These are phyloP conservation scores for Cordilura impudica DNA, from an alignment of 2,888 invertebrate genomes.

Conservation along the genomic window DNA sequence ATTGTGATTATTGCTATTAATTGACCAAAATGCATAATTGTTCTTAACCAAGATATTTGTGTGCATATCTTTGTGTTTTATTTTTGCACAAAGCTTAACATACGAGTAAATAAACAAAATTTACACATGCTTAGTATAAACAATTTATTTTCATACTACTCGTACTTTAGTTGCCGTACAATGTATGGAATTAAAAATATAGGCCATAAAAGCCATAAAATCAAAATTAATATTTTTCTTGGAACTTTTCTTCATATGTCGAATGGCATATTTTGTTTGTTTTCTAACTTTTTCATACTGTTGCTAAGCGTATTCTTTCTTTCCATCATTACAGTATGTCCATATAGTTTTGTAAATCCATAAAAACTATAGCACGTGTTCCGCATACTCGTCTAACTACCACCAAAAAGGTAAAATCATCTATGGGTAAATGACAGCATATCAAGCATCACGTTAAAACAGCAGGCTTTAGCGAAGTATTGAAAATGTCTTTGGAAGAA, in stretches of 20 bases:
- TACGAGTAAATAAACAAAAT: neutral
- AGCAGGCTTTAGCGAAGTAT: conserved; percentile 44
- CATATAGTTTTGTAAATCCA: conserved; percentile 23
- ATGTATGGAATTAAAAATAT: neutral
- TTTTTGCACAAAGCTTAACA: neutral
- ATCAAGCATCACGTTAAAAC: conserved; percentile 56
- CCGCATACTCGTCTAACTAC: conserved; percentile 36
- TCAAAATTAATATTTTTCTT: neutral
- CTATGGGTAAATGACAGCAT: conserved; percentile 49
- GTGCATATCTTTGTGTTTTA: neutral
- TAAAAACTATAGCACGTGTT: conserved; percentile 55
- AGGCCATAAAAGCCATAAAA: neutral
- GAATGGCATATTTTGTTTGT: neutral
- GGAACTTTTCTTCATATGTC: neutral
- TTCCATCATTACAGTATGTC: neutral
- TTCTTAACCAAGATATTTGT: conserved; percentile 8
- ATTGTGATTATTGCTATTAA: conserved; percentile 32
- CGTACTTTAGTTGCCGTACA: neutral
- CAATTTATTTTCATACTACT: neutral
- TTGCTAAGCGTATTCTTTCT: conserved; percentile 36
- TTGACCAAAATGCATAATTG: conserved; percentile 13
- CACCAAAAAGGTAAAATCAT: conserved; percentile 18
- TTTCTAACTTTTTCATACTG: neutral
- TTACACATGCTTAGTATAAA: conserved; percentile 6
- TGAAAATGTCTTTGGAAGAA: conserved; percentile 26